Evolutionary conservation across 2,797 vertebrate genomes (phyloP).

Genomic region (Scomberomorus guttatus): DNA sequence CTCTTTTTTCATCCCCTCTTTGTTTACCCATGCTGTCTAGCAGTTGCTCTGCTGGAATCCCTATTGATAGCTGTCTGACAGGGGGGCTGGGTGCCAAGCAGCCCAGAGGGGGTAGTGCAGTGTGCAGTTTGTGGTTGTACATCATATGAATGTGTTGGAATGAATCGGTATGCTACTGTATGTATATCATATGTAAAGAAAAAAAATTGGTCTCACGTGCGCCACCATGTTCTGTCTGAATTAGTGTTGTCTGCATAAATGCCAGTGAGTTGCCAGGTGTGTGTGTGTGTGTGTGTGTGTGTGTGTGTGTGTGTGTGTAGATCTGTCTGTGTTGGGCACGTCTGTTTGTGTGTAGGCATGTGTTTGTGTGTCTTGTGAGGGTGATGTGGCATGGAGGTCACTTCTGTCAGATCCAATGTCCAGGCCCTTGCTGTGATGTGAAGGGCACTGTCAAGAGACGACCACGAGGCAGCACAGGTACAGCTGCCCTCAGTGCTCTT

Average conservation of each 20-base stretch:
- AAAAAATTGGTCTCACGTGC: no score
- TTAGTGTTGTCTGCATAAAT: slow-evolving; percentile 34
- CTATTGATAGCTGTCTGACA: slow-evolving; percentile 88
- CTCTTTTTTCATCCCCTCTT: slow-evolving; percentile 79
- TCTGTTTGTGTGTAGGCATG: slow-evolving; percentile 37
- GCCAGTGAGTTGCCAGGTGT: slow-evolving; percentile 36
- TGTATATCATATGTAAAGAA: not conserved
- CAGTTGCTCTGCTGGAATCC: slow-evolving; percentile 83
- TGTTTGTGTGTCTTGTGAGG: slow-evolving; percentile 75
- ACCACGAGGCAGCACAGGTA: slow-evolving; percentile 87
- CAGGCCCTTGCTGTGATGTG: slow-evolving; percentile 87
- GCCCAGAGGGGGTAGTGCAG: slow-evolving; percentile 65
- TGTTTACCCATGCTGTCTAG: slow-evolving; percentile 84
- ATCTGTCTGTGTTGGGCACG: slow-evolving; percentile 24
- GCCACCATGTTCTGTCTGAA: slow-evolving; percentile 13
- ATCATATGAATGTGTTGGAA: slow-evolving; percentile 17
- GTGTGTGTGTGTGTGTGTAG: slow-evolving; percentile 20
- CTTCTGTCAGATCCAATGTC: slow-evolving; percentile 90
- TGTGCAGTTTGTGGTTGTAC: slow-evolving; percentile 38
- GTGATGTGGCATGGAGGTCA: slow-evolving; percentile 84
- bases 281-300: slow-evolving; percentile 19
- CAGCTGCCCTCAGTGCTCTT: slow-evolving; percentile 84
- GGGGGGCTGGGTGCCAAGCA: slow-evolving; percentile 71
- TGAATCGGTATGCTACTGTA: not conserved
- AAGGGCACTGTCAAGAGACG: slow-evolving; percentile 90